A percentile compares a stretch with the other conserved stretches of the same genome.
Conservation (phyloP, 2,888 invertebrate species). For the Tortricodes alternella region DNA sequence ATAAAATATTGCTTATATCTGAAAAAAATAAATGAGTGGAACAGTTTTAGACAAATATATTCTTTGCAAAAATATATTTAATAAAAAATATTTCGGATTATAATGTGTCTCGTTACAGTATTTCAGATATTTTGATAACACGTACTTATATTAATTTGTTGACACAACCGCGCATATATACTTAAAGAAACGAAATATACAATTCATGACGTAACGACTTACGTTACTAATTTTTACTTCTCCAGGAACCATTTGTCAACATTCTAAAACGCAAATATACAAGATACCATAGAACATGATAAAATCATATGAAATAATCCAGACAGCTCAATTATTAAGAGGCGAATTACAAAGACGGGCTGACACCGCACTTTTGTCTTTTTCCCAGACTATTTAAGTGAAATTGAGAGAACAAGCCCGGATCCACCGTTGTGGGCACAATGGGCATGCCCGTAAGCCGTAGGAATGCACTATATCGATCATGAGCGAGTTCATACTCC, state of each 20-base stretch:
- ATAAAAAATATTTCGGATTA: constrained; percentile 15
- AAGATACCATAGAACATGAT: too few species aligned
- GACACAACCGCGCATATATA: constrained; percentile 13
- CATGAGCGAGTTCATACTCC: too few species aligned
- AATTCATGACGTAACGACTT: neutral
- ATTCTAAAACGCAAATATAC: neutral
- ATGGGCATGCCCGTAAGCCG: too few species aligned
- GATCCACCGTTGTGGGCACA: too few species aligned
- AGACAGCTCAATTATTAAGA: too few species aligned
- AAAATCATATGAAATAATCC: too few species aligned
- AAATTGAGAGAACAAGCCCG: too few species aligned
- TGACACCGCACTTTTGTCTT: too few species aligned
- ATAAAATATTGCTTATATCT: constrained; percentile 15
- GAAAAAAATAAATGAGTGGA: constrained; percentile 39
- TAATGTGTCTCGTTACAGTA: neutral
- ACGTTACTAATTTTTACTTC: neutral
- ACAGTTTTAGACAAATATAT: constrained; percentile 45
- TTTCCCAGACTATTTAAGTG: too few species aligned
- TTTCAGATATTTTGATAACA: constrained; percentile 1
- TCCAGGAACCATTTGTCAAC: neutral
- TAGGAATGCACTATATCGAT: too few species aligned
- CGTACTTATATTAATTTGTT: neutral
- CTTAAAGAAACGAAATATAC: constrained; percentile 4
- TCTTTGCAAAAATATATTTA: constrained; percentile 37
- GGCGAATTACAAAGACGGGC: too few species aligned